These are phyloP conservation scores for Panzeria rudis DNA, from an alignment of 2,888 invertebrate genomes.

Conservation along the genomic window DNA sequence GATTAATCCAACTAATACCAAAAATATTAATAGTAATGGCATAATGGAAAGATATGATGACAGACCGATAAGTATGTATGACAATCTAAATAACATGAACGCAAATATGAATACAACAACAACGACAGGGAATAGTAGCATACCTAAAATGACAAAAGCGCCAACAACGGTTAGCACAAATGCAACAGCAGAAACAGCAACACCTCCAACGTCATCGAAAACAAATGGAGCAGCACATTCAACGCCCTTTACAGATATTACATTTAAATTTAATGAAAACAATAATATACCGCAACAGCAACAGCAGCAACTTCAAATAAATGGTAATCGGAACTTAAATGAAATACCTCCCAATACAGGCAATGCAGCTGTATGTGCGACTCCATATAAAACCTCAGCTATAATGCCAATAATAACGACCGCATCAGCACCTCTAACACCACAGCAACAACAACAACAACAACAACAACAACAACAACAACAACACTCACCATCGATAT, in stretches of 20 bases:
- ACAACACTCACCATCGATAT: conserved; percentile 46
- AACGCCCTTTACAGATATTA: conserved; percentile 75
- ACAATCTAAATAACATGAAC: conserved; percentile 79
- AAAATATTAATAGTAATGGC: conserved; percentile 29
- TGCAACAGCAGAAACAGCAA: conserved; percentile 64
- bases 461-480: conserved; percentile 54
- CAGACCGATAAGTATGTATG: conserved; percentile 83
- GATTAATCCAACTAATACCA: conserved; percentile 48
- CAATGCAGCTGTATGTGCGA: conserved; percentile 63
- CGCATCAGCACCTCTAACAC: conserved; percentile 49
- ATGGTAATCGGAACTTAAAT: conserved; percentile 72
- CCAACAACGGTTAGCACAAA: conserved; percentile 66
- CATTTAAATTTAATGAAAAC: conserved; percentile 74
- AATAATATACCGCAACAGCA: conserved; percentile 64
- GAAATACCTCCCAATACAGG: conserved; percentile 68
- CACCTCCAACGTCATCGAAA: conserved; percentile 67
- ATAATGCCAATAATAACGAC: conserved; percentile 65
- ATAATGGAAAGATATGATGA: conserved; percentile 78
- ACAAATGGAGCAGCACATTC: conserved; percentile 73
- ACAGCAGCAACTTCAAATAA: conserved; percentile 60
- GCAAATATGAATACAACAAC: conserved; percentile 62
- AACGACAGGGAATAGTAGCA: conserved; percentile 61
- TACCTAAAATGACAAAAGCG: conserved; percentile 74
- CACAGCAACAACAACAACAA: conserved; percentile 54
- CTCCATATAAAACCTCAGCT: conserved; percentile 64